Evolutionary conservation across 2,113 vertebrate species (phyloP).

Genomic region (Gambusia affinis): DNA sequence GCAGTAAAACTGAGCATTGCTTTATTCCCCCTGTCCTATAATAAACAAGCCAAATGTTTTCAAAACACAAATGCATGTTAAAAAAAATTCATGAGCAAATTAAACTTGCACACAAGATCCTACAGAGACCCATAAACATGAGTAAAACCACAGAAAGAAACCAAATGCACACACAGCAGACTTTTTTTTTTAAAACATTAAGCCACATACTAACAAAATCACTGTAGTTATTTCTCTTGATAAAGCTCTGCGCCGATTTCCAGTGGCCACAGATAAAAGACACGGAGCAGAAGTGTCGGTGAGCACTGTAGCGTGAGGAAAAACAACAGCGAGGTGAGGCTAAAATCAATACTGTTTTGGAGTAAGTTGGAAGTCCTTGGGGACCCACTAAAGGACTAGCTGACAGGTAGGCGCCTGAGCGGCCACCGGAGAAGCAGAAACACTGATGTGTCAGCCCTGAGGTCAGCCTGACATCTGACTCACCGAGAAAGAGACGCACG

Average conservation of each 20-base stretch:
- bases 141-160: conserved; percentile 40
- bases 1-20: conserved; percentile 20
- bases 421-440: conserved; percentile 48
- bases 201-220: conserved; percentile 23
- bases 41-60: conserved; percentile 23
- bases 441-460: conserved; percentile 44
- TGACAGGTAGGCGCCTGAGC: conserved; percentile 64
- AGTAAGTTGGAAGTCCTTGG: conserved; percentile 52
- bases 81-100: conserved; percentile 63
- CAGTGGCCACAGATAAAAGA: conserved; percentile 29
- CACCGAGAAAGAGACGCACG: conserved; percentile 31
- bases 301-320: conserved; percentile 55
- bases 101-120: conserved; percentile 52
- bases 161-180: conserved; percentile 35
- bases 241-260: conserved; percentile 27
- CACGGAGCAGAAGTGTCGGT: conserved; percentile 41
- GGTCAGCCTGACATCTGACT: conserved; percentile 60
- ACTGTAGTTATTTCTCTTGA: conserved; percentile 19
- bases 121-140: conserved; percentile 47
- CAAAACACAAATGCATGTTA: conserved; percentile 42
- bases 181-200: conserved; percentile 11
- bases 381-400: conserved; percentile 64
- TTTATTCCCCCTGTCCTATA: conserved; percentile 4
- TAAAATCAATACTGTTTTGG: conserved; percentile 67
- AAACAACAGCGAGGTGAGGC: conserved; percentile 63